These are phyloP conservation scores for Chionomys nivalis DNA, from an alignment of 2,113 vertebrate species.

Conservation along the genomic window DNA sequence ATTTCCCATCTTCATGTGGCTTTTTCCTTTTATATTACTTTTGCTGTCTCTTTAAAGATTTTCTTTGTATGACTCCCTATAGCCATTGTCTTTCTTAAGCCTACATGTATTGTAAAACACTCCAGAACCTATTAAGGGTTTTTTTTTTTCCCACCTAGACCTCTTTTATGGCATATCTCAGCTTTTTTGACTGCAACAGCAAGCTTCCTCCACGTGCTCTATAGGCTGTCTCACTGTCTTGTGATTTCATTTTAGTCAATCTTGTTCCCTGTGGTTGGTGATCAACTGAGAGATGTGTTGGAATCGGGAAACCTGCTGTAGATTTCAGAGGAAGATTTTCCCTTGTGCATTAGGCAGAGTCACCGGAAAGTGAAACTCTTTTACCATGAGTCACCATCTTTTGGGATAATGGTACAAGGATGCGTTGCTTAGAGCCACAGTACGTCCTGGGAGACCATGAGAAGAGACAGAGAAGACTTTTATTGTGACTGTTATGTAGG, in stretches of 20 bases:
- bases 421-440: background rate
- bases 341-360: constrained; percentile 12
- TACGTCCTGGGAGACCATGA: background rate
- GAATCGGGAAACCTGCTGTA: background rate
- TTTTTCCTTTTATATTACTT: too few species aligned
- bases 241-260: background rate
- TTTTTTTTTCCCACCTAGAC: too few species aligned
- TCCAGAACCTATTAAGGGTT: too few species aligned
- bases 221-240: background rate
- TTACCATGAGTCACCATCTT: background rate
- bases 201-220: too few species aligned
- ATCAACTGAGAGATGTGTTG: background rate
- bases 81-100: too few species aligned
- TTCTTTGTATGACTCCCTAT: too few species aligned
- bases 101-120: too few species aligned
- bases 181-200: too few species aligned
- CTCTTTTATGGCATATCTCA: too few species aligned
- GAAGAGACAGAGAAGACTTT: background rate
- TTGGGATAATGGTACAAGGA: background rate
- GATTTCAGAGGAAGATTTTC: background rate
- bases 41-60: too few species aligned
- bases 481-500: background rate
- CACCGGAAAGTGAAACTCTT: background rate
- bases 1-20: too few species aligned
- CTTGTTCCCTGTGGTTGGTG: background rate